phyloP scores from a whole-genome alignment of 2,888 invertebrate species.

The Diloba caeruleocephala region DNA sequence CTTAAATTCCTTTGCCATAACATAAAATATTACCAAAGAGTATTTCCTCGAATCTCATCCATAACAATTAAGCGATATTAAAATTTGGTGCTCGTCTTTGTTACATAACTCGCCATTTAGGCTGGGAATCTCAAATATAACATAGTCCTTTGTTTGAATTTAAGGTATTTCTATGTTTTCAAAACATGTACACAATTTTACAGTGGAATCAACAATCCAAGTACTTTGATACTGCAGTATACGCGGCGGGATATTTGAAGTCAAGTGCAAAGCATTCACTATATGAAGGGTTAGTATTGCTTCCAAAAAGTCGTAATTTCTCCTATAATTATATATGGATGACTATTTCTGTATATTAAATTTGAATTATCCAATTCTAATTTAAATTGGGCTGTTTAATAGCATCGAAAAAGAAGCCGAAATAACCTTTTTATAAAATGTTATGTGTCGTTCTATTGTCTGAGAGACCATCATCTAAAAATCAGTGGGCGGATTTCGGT shows the following conservation, averaged over 20 bases:
- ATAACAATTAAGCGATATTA: conserved; percentile 17
- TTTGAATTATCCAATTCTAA: no score
- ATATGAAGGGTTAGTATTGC: conserved; percentile 1
- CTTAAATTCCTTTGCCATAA: conserved; percentile 34
- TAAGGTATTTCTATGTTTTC: conserved; percentile 14
- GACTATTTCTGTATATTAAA: no score
- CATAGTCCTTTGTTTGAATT: conserved; percentile 3
- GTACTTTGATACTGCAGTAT: background rate
- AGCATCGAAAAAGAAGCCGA: no score
- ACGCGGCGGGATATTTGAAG: conserved; percentile 9
- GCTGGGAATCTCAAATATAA: conserved; percentile 1
- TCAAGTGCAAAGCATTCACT: conserved; percentile 25
- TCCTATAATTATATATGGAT: no score
- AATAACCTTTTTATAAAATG: no score
- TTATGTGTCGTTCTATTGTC: no score
- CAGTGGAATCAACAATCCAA: background rate
- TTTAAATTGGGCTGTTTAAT: no score
- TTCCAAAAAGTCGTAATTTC: conserved; percentile 16
- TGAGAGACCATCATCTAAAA: no score
- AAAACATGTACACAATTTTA: conserved; percentile 13
- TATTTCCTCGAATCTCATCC: conserved; percentile 37
- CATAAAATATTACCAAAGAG: conserved; percentile 20
- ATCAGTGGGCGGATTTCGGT: no score
- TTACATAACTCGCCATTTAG: background rate
- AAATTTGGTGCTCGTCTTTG: background rate